Conservation (phyloP, 2,888 invertebrate species). For the Dryobota labecula region DNA sequence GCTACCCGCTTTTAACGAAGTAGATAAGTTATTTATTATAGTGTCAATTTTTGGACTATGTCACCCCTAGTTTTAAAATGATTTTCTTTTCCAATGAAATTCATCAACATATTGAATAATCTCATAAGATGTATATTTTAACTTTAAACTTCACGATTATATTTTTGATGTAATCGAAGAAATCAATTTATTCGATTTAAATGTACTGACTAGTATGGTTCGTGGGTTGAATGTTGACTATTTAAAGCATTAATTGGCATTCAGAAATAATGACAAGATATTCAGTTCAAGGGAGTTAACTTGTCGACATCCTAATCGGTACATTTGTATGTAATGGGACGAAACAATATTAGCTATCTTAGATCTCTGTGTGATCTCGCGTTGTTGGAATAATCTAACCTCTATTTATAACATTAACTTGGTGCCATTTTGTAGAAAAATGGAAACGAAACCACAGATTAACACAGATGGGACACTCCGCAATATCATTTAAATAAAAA, state of each 20-base stretch:
- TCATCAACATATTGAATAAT: constrained; percentile 57
- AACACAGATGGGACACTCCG: no score
- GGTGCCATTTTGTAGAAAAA: constrained; percentile 59
- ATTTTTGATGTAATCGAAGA: constrained; percentile 50
- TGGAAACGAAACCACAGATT: no score
- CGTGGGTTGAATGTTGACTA: constrained; percentile 1
- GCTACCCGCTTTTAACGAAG: constrained; percentile 64
- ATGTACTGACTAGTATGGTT: constrained; percentile 47
- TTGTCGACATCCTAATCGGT: constrained; percentile 35
- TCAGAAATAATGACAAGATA: background rate
- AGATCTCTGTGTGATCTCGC: constrained; percentile 63
- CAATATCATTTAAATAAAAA: no score
- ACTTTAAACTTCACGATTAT: constrained; percentile 41
- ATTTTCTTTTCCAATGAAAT: constrained; percentile 54
- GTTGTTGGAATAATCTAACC: constrained; percentile 56
- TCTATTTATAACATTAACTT: constrained; percentile 54
- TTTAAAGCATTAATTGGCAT: constrained; percentile 9
- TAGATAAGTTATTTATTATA: constrained; percentile 80
- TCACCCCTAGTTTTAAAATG: constrained; percentile 56
- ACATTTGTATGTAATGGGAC: constrained; percentile 53
- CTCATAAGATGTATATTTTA: constrained; percentile 64
- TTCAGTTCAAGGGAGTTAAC: constrained; percentile 12
- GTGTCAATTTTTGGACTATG: constrained; percentile 55
- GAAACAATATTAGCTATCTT: constrained; percentile 49
- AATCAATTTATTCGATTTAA: constrained; percentile 49